Percentiles rank a stretch among this genome's conserved stretches.
Evolutionary conservation across 2,888 invertebrate genomes (phyloP).

Genomic region (Cerceris rybyensis): DNA sequence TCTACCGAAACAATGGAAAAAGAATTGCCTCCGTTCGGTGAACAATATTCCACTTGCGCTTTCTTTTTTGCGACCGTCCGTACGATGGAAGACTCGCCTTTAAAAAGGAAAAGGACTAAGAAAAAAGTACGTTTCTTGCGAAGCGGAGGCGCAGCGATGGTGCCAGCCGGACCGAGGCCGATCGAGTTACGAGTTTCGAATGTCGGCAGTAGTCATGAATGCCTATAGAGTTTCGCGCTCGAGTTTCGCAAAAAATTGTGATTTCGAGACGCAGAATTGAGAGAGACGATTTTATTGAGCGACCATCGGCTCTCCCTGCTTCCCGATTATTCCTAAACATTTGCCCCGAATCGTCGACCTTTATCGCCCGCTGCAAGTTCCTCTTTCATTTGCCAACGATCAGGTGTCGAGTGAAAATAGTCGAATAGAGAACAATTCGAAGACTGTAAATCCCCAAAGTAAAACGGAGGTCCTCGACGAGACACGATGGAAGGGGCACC

Average conservation of each 20-base stretch:
- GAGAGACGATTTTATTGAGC: conserved; percentile 30
- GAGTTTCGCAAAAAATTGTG: conserved; percentile 59
- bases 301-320: not conserved
- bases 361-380: no score
- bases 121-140: conserved; percentile 40
- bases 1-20: conserved; percentile 33
- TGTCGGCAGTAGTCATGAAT: conserved; percentile 63
- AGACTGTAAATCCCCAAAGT: conserved; percentile 39
- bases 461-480: conserved; percentile 45
- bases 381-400: no score
- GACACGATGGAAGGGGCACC: conserved; percentile 61
- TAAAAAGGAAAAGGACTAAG: conserved; percentile 7
- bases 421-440: not conserved
- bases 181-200: conserved; percentile 70
- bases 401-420: no score
- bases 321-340: no score
- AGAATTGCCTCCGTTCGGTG: conserved; percentile 17
- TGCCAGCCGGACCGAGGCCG: conserved; percentile 46
- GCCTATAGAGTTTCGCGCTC: conserved; percentile 64
- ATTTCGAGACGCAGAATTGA: conserved; percentile 47
- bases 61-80: no score
- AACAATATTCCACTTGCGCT: conserved; percentile 28
- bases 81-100: not conserved
- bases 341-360: no score
- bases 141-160: conserved; percentile 46